Evolutionary conservation across 2,888 invertebrate species (phyloP), one percentile per base, ranked within the genome.

Genomic region (Lasioglossum malachurum): DNA sequence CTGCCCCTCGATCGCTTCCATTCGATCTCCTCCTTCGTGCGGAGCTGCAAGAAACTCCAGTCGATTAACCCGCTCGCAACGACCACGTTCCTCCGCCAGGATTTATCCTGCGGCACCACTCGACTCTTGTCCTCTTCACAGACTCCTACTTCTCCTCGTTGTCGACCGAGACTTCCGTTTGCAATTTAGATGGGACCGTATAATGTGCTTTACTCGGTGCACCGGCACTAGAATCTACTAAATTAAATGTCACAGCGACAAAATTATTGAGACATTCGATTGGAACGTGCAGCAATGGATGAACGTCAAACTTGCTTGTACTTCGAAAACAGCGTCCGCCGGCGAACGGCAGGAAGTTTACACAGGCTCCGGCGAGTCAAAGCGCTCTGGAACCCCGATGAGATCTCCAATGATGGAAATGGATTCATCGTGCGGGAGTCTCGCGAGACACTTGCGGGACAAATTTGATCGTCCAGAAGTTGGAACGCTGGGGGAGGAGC

Each of bases 1-100:
- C 67, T 67, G 82, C 31, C n/a, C 57, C 57, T 31, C 31, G 64
- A 64, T 31, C 64, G 64, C 31, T 57, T 57, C 57, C n/a, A 57
- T 57, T 57, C 57, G 57, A 57, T 57, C 53, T 53, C 53, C 53
- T n/a, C 12, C 12, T 57, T 57, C 57, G 57, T n/a, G n/a, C 57
- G 57, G n/a, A 35, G 64, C 64, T 64, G 64, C 31, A 64, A 35
- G 64, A 64, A 64, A 64, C 64, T 31, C 31, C 64, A 64, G 57
- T 57, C 57, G 57, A n/a, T 57, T 57, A 57, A 57, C n/a, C 57
- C 12, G 4, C 57, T 57, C n/a, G 4, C n/a, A n/a, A 57, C n/a
- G 4, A 57, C 57, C 1, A n/a, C n/a, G n/a, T 57, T 12, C 57
- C 57, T 12, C n/a, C n/a, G 12, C 1, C n/a, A n/a, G 57, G n/a